A percentile compares a stretch with the other conserved stretches of the same genome.
phyloP scores from a whole-genome alignment of 1,140 invertebrate genomes.

The Leptopilina clavipes region DNA sequence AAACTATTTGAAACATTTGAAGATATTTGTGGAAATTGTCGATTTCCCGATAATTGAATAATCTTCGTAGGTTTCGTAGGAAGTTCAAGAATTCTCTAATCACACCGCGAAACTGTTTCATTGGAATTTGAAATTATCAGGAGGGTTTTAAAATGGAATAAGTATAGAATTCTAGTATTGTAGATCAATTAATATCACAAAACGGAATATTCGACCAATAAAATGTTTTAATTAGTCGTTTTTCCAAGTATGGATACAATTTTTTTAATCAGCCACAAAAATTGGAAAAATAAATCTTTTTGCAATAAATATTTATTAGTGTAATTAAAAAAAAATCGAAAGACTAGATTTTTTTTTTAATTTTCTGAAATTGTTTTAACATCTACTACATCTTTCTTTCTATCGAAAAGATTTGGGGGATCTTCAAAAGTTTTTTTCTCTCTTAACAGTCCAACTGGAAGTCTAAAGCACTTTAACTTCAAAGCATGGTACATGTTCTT shows the following conservation, averaged over 20 bases:
- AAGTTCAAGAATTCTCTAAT: background rate
- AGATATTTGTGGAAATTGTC: background rate
- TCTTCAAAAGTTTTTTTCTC: background rate
- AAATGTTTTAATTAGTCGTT: no score
- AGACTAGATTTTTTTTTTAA: no score
- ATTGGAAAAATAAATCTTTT: no score
- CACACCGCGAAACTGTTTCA: background rate
- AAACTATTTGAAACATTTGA: background rate
- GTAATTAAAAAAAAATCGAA: no score
- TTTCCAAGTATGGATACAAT: no score
- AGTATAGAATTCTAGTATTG: background rate
- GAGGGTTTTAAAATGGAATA: background rate
- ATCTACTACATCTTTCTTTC: no score
- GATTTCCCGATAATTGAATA: background rate
- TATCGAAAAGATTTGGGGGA: no score
- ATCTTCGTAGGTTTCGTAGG: background rate
- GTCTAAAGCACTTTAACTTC: conserved; percentile 7
- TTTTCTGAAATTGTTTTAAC: no score
- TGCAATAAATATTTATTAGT: no score
- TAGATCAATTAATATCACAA: background rate
- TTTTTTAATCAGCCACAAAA: no score
- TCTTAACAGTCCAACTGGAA: background rate
- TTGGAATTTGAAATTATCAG: background rate
- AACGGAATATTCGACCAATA: no score
- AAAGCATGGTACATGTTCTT: conserved; percentile 1